Percentiles rank a stretch among this genome's conserved stretches.
phyloP scores from a whole-genome alignment of 2,113 vertebrate genomes.

The Dromas ardeola region DNA sequence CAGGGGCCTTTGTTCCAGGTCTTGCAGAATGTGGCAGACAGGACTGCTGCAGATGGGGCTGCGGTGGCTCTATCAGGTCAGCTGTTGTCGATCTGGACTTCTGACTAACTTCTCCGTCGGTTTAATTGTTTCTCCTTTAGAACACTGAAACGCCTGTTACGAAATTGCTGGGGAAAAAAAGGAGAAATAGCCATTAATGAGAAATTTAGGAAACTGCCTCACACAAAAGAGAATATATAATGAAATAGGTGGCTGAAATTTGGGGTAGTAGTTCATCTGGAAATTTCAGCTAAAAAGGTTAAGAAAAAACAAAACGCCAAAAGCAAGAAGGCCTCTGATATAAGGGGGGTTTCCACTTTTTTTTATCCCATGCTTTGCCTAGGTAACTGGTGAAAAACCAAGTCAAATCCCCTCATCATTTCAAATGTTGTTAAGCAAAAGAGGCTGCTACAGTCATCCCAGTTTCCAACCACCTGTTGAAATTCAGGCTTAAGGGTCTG shows the following conservation, averaged over 20 bases:
- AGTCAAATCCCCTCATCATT: background rate
- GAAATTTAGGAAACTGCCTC: background rate
- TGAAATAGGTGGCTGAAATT: background rate
- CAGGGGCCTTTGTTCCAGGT: background rate
- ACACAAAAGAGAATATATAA: background rate
- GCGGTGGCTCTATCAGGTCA: background rate
- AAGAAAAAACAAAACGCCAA: background rate
- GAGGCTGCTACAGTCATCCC: background rate
- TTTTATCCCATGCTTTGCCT: background rate
- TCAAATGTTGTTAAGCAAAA: background rate
- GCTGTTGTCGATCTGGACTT: background rate
- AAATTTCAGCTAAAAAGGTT: background rate
- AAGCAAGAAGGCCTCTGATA: background rate
- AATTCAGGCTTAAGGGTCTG: constrained; percentile 22
- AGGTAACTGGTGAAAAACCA: background rate
- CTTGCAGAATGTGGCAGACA: background rate
- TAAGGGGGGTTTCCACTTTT: background rate
- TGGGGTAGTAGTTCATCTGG: background rate
- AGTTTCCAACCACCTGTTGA: background rate
- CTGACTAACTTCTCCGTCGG: background rate
- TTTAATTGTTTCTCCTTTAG: background rate
- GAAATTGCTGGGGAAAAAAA: background rate
- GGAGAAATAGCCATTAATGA: background rate
- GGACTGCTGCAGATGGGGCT: background rate
- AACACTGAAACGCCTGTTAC: background rate